Percentiles rank a stretch among this genome's conserved stretches.
These are phyloP conservation scores for Phymorhynchus buccinoides DNA, from an alignment of 1,140 invertebrate genomes.

Conservation along the genomic window DNA sequence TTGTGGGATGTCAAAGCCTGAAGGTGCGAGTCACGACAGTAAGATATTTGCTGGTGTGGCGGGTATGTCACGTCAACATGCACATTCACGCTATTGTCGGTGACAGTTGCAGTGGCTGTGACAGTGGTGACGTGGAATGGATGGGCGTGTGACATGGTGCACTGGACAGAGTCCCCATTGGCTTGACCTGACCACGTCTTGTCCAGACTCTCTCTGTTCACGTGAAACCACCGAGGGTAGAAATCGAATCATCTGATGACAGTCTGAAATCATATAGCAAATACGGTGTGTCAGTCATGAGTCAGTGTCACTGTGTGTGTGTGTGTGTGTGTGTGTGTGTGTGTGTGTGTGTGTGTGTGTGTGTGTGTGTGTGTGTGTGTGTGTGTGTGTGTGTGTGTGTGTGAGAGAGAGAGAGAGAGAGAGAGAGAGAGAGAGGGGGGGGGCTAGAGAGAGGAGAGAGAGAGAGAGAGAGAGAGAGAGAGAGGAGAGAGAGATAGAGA, in stretches of 20 bases:
- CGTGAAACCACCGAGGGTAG: too few relatives aligned
- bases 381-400: not conserved
- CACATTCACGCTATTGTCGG: not conserved
- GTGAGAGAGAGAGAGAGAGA: too few relatives aligned
- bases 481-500: not conserved
- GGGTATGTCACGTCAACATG: not conserved
- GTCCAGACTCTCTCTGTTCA: too few relatives aligned
- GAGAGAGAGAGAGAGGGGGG: not conserved
- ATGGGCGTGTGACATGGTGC: not conserved
- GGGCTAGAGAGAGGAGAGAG: not conserved
- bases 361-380: too few relatives aligned
- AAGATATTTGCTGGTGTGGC: not conserved
- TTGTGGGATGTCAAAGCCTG: not conserved
- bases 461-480: not conserved
- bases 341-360: not conserved
- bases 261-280: too few relatives aligned
- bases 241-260: too few relatives aligned
- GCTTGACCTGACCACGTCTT: too few relatives aligned
- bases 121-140: not conserved
- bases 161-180: not conserved
- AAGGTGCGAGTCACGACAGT: not conserved
- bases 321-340: not conserved
- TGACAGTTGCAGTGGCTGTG: not conserved
- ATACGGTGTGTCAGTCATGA: too few relatives aligned
- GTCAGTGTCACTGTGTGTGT: not conserved